Percentiles rank a stretch among this genome's conserved stretches.
These are phyloP conservation scores for Zaprionus gabonicus DNA, from an alignment of 1,140 invertebrate species.

Conservation along the genomic window DNA sequence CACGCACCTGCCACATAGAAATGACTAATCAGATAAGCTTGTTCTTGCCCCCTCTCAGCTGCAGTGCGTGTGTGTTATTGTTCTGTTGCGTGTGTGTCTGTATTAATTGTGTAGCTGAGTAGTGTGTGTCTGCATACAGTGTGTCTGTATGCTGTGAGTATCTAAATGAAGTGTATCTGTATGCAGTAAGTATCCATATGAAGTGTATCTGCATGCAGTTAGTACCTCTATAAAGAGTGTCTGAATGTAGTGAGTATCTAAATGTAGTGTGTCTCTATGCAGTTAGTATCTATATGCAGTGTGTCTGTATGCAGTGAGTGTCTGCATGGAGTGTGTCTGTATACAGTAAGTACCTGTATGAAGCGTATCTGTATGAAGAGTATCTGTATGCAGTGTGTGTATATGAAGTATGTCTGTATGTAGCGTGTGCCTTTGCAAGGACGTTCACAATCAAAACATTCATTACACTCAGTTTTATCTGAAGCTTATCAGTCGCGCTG, in stretches of 20 bases:
- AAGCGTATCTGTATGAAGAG: background rate
- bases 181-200: no score
- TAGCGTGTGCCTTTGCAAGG: conserved; percentile 51
- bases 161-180: no score
- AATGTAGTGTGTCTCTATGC: conserved; percentile 3
- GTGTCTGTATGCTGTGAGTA: no score
- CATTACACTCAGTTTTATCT: conserved; percentile 62
- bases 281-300: no score
- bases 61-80: background rate
- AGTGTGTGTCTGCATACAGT: background rate
- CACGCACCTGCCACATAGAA: background rate
- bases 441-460: conserved; percentile 69
- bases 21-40: conserved; percentile 41
- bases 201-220: no score
- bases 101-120: conserved; percentile 9
- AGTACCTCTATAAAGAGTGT: background rate
- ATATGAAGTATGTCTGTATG: background rate
- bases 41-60: background rate
- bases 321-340: background rate
- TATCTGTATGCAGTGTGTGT: background rate
- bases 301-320: no score
- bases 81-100: background rate
- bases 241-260: background rate
- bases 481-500: conserved; percentile 51
- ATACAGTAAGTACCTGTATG: no score